Conservation (phyloP, 2,888 invertebrate species). For the Leucophora obtusa region DNA sequence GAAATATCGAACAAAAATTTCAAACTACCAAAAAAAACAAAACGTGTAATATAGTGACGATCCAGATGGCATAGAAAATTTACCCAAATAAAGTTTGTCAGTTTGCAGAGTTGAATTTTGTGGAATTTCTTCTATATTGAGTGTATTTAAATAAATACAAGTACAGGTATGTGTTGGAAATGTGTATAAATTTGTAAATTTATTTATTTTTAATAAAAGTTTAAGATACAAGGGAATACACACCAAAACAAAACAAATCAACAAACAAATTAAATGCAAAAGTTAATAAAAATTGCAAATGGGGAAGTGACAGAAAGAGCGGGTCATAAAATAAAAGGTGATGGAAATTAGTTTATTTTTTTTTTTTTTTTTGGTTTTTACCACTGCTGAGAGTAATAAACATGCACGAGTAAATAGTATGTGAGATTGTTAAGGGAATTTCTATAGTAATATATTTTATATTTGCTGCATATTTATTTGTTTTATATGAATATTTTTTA, state of each 20-base stretch:
- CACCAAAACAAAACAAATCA: not conserved
- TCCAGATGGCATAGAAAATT: slow-evolving; percentile 50
- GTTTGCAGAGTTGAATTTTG: not conserved
- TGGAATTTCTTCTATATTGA: slow-evolving; percentile 2
- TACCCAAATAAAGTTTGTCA: slow-evolving; percentile 26
- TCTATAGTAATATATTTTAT: not conserved
- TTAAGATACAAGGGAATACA: slow-evolving; percentile 39
- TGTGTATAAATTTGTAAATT: slow-evolving; percentile 29
- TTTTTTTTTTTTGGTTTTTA: slow-evolving; percentile 36
- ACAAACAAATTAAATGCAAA: slow-evolving; percentile 11
- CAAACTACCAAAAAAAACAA: slow-evolving; percentile 13
- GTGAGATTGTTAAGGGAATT: slow-evolving; percentile 18
- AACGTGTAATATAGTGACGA: slow-evolving; percentile 47
- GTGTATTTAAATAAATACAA: not conserved
- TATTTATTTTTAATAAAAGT: slow-evolving; percentile 45
- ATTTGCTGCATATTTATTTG: too few relatives aligned
- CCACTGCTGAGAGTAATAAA: slow-evolving; percentile 42
- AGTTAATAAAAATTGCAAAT: slow-evolving; percentile 16
- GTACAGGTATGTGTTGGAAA: slow-evolving; percentile 7
- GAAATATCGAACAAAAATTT: slow-evolving; percentile 36
- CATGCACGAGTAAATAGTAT: slow-evolving; percentile 2
- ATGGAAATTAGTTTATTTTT: slow-evolving; percentile 49
- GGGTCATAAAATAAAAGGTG: slow-evolving; percentile 24
- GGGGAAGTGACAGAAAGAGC: not conserved
- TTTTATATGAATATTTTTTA: too few relatives aligned